These are phyloP conservation scores for Scelioninae gen. 1 DNA, from an alignment of 2,888 invertebrate genomes.

Conservation along the genomic window DNA sequence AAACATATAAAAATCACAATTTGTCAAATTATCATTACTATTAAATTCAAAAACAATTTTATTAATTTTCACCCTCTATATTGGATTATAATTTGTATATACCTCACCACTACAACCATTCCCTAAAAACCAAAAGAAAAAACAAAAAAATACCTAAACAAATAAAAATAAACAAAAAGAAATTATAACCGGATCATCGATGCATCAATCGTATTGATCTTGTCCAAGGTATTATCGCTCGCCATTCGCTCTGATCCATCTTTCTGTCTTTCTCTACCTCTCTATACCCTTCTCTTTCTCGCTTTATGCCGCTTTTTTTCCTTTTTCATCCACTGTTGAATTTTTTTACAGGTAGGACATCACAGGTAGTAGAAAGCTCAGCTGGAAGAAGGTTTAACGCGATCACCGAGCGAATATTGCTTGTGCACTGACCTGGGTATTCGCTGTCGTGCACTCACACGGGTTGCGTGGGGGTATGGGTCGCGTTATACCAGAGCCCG, in stretches of 20 bases:
- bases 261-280: background rate
- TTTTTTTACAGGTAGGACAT: conserved; percentile 64
- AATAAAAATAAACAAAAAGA: background rate
- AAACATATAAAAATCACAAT: too few relatives aligned
- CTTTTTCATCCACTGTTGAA: conserved; percentile 39
- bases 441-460: conserved; percentile 76
- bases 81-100: too few relatives aligned
- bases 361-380: conserved; percentile 67
- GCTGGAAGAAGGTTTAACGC: conserved; percentile 79
- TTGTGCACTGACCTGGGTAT: conserved; percentile 76
- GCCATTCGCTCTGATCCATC: conserved; percentile 23
- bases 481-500: conserved; percentile 73
- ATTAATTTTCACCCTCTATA: too few relatives aligned
- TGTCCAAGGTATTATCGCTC: conserved; percentile 30
- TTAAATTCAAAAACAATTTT: too few relatives aligned
- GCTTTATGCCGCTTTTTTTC: background rate
- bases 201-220: conserved; percentile 45
- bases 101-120: too few relatives aligned
- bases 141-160: too few relatives aligned
- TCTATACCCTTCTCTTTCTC: background rate
- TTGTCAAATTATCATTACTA: too few relatives aligned
- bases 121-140: too few relatives aligned
- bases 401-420: conserved; percentile 77
- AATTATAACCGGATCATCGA: conserved; percentile 21
- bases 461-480: conserved; percentile 32